Percentiles rank a stretch among this genome's conserved stretches.
These are phyloP conservation scores for Darevskia nairensis DNA, from an alignment of 2,797 vertebrate genomes.

Conservation along the genomic window DNA sequence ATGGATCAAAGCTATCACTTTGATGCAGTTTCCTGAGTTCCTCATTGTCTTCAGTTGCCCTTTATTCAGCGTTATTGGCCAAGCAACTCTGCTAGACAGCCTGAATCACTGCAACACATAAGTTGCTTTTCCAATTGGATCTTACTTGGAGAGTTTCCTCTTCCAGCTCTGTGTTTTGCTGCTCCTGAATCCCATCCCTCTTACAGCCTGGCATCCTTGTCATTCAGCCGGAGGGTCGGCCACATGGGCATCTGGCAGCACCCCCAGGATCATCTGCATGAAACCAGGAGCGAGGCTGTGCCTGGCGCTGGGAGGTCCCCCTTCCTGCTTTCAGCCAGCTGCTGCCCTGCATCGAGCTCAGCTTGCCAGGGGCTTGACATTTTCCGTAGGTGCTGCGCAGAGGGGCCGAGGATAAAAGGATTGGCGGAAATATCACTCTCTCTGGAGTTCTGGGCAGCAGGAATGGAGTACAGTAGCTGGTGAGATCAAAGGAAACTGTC, in stretches of 20 bases:
- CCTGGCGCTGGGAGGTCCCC: rapidly evolving
- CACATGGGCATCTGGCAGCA: neutral
- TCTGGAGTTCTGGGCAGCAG: constrained; percentile 27
- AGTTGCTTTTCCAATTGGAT: neutral
- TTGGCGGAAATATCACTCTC: constrained; percentile 46
- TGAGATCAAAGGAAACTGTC: neutral
- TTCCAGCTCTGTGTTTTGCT: neutral
- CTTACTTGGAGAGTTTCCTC: neutral
- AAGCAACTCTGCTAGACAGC: neutral
- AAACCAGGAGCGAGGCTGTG: neutral
- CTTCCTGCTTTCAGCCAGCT: neutral
- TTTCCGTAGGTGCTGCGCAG: neutral
- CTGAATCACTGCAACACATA: no score
- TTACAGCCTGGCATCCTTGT: rapidly evolving
- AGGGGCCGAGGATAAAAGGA: constrained; percentile 50
- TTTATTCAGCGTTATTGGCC: neutral
- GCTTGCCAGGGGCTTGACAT: neutral
- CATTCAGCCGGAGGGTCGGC: rapidly evolving
- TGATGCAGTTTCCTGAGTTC: neutral
- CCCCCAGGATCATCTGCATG: rapidly evolving
- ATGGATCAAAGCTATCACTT: no score
- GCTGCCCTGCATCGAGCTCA: neutral
- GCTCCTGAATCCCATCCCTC: neutral
- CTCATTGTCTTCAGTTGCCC: neutral
- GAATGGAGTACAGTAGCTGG: constrained; percentile 16